Evolutionary conservation across 2,888 invertebrate species (phyloP), one percentile per base, ranked within the genome.

Genomic region (Allolobophora icterica): DNA sequence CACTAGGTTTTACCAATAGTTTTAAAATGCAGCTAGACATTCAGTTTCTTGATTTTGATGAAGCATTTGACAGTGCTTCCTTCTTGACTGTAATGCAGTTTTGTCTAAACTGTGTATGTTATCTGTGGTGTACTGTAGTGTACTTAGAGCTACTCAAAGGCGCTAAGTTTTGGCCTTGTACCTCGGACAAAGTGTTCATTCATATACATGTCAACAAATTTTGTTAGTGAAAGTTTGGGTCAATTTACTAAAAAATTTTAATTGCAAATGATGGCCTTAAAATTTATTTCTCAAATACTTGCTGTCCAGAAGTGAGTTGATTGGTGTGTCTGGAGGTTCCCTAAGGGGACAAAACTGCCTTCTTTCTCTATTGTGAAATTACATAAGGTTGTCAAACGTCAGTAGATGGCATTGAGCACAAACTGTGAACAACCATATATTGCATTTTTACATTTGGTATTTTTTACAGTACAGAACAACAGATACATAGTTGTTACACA

Each of bases 321-420:
- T 52, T 52, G 24, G 17, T 4, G 52, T 30, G 71, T n/a, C 30
- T n/a, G 71, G 13, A n/a, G 11, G n/a, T 71, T 52, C 71, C 71
- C 11, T n/a, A 71, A 71, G 71, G 8, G 71, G 71, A 71, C 13
- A 11, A n/a, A 71, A 71, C 71, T 71, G 71, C 71, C 30, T 71
- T 71, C 2, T 71, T 71, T 71, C 4, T 71, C 8, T 71, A 8
- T 30, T 71, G 71, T n/a, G n/a, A n/a, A 71, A 71, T 30, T 8
- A 71, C 30, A n/a, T 71, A n/a, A 71, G 71, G 71, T 71, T 71
- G 71, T 71, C n/a, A 71, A 71, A n/a, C n/a, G n/a, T n/a, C n/a
- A n/a, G n/a, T 24, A 52, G 52, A 52, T 24, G 52, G 24, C 21
- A 52, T 1, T 71, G n/a, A 71, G 4, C 71, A 71, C 11, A n/a